A percentile compares a stretch with the other conserved stretches of the same genome.
Conservation (phyloP, 1,140 invertebrate genomes). For the Andricus grossulariae region DNA sequence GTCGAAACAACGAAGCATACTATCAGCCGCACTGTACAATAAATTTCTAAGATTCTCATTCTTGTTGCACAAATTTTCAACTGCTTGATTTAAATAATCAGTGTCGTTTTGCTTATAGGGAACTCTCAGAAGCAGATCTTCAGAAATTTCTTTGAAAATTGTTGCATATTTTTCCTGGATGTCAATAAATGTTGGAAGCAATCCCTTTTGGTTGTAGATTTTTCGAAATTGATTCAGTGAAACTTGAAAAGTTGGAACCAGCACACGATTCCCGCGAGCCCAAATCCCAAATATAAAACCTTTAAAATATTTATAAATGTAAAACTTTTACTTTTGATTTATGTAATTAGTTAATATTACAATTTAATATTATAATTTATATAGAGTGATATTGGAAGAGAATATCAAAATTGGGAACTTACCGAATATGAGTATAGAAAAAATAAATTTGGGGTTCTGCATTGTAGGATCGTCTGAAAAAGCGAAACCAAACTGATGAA, state of each 20-base stretch:
- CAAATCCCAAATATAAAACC: not conserved
- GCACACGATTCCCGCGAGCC: not conserved
- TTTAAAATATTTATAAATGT: not conserved
- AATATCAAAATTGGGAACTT: not conserved
- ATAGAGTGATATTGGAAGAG: too few relatives aligned
- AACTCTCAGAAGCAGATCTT: conserved; percentile 4
- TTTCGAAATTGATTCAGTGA: conserved; percentile 9
- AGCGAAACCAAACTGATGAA: conserved; percentile 16
- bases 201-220: not conserved
- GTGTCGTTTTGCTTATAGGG: not conserved
- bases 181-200: not conserved
- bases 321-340: not conserved
- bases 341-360: too few relatives aligned
- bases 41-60: not conserved
- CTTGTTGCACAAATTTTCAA: conserved; percentile 4
- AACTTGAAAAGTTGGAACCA: conserved; percentile 13
- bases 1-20: conserved; percentile 1
- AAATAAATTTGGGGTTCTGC: not conserved
- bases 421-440: not conserved
- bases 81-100: not conserved
- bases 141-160: not conserved
- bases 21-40: conserved; percentile 11
- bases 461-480: conserved; percentile 9
- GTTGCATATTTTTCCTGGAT: conserved; percentile 8
- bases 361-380: too few relatives aligned